Evolutionary conservation across 2,797 vertebrate genomes (phyloP).

Genomic region (Neopelma chrysocephalum): DNA sequence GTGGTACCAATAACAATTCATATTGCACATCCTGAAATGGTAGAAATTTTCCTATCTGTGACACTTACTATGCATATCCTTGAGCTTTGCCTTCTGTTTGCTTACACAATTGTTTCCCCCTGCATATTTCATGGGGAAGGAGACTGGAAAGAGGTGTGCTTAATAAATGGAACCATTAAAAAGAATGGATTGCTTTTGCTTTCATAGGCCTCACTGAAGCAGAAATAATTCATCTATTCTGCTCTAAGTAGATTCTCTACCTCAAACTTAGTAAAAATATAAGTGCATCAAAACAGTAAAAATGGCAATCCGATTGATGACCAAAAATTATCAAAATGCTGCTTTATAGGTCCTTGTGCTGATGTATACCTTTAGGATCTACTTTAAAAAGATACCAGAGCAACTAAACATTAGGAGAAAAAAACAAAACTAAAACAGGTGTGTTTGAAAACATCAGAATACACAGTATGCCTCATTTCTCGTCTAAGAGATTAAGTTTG

Average conservation of each 20-base stretch:
- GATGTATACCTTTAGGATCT: neutral
- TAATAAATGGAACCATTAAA: slow-evolving; percentile 10
- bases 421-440: neutral
- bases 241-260: neutral
- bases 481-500: neutral
- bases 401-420: neutral
- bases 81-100: neutral
- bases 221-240: neutral
- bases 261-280: neutral
- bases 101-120: neutral
- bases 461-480: neutral
- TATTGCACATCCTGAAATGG: neutral
- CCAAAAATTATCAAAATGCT: neutral
- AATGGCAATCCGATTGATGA: neutral
- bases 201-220: neutral
- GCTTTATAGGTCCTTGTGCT: neutral
- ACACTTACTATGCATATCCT: neutral
- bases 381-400: neutral
- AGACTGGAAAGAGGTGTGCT: neutral
- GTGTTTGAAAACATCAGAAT: neutral
- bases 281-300: neutral
- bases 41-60: neutral
- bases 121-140: slow-evolving; percentile 7
- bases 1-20: neutral
- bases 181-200: neutral